Conservation (phyloP, 2,888 invertebrate species). For the Xestia sexstrigata region DNA sequence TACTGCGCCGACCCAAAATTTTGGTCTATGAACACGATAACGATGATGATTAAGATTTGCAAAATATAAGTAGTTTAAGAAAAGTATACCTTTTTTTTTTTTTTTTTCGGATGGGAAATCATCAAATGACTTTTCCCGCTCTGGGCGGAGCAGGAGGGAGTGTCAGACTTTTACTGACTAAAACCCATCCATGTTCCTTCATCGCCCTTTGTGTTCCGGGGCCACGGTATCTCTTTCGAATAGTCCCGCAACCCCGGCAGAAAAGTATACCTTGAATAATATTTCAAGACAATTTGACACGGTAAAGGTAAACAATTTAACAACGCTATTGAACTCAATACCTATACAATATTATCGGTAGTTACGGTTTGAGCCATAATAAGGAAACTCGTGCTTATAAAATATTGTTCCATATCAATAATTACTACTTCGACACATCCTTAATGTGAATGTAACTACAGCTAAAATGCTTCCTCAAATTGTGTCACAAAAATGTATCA, state of each 20-base stretch:
- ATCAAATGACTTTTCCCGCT: too few species aligned
- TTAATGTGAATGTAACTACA: not conserved
- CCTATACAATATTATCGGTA: slow-evolving; percentile 24
- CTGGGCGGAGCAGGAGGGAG: too few species aligned
- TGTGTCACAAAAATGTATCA: not conserved
- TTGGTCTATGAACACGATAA: not conserved
- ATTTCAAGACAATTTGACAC: slow-evolving; percentile 1
- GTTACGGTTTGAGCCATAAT: slow-evolving; percentile 11
- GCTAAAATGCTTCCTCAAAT: not conserved
- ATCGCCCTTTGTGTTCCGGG: too few species aligned
- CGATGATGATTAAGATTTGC: not conserved
- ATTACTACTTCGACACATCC: not conserved
- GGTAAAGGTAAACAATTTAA: slow-evolving; percentile 24
- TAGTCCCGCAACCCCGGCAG: too few species aligned
- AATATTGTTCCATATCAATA: slow-evolving; percentile 14
- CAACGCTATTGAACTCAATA: slow-evolving; percentile 27
- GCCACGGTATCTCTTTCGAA: too few species aligned
- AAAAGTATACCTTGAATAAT: not conserved
- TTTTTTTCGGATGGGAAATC: too few species aligned
- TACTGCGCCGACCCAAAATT: not conserved
- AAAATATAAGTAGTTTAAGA: not conserved
- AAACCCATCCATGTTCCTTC: too few species aligned
- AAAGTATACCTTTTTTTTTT: not conserved
- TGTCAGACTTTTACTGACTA: too few species aligned
- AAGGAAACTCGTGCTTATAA: slow-evolving; percentile 38